These are phyloP conservation scores for Bucorvus abyssinicus DNA, from an alignment of 2,797 vertebrate species.

Conservation along the genomic window DNA sequence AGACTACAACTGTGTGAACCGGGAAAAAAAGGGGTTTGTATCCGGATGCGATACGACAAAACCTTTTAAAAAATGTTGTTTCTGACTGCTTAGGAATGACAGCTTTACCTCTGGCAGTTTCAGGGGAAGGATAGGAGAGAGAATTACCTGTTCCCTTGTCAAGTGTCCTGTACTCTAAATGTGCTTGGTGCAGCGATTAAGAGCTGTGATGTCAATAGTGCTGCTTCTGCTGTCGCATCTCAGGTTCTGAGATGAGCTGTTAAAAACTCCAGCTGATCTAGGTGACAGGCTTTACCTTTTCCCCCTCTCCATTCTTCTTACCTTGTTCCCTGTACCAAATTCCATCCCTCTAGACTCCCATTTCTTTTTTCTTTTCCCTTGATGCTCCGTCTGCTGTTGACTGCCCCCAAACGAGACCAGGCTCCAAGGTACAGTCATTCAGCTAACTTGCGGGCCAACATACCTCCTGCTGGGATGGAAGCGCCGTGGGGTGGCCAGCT, in stretches of 20 bases:
- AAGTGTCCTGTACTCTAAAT: neutral
- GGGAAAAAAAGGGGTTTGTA: neutral
- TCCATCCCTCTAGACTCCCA: neutral
- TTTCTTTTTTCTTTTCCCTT: neutral
- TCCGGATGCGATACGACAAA: neutral
- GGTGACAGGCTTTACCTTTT: neutral
- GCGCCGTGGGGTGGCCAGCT: neutral
- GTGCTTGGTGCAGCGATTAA: neutral
- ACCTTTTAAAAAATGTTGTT: neutral
- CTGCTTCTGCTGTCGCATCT: neutral
- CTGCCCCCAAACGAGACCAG: neutral
- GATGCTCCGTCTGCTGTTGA: neutral
- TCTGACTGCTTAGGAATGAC: neutral
- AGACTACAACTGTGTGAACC: neutral
- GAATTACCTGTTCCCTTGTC: neutral
- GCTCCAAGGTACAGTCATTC: neutral
- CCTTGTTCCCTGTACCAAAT: neutral
- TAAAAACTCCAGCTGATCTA: neutral
- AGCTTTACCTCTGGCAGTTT: neutral
- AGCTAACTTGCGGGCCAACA: neutral
- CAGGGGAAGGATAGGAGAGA: neutral
- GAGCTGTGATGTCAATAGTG: neutral
- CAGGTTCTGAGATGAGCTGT: neutral
- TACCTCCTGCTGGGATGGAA: neutral
- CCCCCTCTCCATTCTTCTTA: neutral